These are phyloP conservation scores for Acanthochromis polyacanthus DNA, from an alignment of 2,113 vertebrate species.

Conservation along the genomic window DNA sequence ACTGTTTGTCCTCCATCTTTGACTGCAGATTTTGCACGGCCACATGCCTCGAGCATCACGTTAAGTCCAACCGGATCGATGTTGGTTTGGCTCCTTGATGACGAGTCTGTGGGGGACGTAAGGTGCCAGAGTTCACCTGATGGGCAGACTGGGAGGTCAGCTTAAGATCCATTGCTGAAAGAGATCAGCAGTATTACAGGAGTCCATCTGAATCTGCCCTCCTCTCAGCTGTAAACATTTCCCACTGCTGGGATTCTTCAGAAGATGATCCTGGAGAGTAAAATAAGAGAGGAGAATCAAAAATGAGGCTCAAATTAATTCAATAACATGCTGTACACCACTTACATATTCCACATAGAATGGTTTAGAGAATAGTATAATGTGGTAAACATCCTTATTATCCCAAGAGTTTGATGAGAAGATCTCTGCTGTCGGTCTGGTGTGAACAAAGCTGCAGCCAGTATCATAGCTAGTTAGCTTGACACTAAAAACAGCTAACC, in stretches of 20 bases:
- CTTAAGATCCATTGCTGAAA: constrained; percentile 90
- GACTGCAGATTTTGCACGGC: constrained; percentile 22
- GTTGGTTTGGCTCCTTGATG: not conserved
- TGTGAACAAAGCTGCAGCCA: no score
- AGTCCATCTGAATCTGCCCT: constrained; percentile 80
- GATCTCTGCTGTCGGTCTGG: no score
- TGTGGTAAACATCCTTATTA: no score
- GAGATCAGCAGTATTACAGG: constrained; percentile 84
- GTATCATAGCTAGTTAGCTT: no score
- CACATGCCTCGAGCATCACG: constrained; percentile 11
- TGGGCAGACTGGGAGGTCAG: constrained; percentile 71
- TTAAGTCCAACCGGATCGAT: constrained; percentile 9
- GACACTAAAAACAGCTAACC: no score
- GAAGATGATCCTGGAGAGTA: constrained; percentile 83
- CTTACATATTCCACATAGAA: not conserved
- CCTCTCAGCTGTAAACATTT: constrained; percentile 85
- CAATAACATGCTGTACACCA: no score
- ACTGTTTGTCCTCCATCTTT: constrained; percentile 48
- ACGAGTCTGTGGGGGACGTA: constrained; percentile 7
- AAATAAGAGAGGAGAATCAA: not conserved
- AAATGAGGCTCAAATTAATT: not conserved
- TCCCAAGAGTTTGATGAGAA: no score
- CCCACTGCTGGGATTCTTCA: constrained; percentile 88
- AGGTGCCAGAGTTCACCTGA: constrained; percentile 24
- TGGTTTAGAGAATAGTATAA: not conserved